Percentiles rank a stretch among this genome's conserved stretches.
Conservation (phyloP, 2,113 vertebrate species). For the Sinosuthora webbiana region DNA sequence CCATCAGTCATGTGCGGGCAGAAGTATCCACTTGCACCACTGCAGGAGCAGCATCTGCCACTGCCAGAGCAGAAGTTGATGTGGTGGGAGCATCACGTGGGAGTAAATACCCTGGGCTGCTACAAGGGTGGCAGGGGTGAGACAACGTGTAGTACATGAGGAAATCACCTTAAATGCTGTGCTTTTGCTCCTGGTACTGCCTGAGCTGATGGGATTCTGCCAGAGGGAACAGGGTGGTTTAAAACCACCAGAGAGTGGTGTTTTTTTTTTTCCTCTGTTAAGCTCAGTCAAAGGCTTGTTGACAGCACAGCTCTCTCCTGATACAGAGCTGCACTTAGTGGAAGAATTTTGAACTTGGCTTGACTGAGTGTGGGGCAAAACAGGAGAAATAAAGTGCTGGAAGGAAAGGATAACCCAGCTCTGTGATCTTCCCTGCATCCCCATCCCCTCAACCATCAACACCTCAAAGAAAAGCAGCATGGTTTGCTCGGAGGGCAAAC, state of each 20-base stretch:
- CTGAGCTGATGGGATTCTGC: not conserved
- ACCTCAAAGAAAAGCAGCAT: not conserved
- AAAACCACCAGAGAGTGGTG: not conserved
- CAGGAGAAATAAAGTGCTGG: not conserved
- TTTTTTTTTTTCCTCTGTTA: accelerated
- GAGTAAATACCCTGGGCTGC: not conserved
- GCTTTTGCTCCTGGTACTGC: not conserved
- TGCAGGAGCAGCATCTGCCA: not conserved
- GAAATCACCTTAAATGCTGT: not conserved
- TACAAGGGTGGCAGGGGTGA: not conserved
- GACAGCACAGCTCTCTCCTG: not conserved
- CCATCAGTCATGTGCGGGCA: not conserved
- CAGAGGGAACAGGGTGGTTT: not conserved
- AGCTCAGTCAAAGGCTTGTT: not conserved
- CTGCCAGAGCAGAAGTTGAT: not conserved
- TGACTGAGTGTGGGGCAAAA: not conserved
- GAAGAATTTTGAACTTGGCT: not conserved
- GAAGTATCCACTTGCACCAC: not conserved
- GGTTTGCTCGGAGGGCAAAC: not conserved
- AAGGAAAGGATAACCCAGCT: not conserved
- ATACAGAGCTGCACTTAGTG: accelerated
- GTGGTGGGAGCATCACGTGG: not conserved
- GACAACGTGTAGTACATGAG: not conserved
- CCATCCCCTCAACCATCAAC: accelerated
- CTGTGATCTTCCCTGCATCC: accelerated